Evolutionary conservation across 2,797 vertebrate genomes (phyloP), one percentile per base, ranked within the genome.

Genomic region (Clarias pachynema): DNA sequence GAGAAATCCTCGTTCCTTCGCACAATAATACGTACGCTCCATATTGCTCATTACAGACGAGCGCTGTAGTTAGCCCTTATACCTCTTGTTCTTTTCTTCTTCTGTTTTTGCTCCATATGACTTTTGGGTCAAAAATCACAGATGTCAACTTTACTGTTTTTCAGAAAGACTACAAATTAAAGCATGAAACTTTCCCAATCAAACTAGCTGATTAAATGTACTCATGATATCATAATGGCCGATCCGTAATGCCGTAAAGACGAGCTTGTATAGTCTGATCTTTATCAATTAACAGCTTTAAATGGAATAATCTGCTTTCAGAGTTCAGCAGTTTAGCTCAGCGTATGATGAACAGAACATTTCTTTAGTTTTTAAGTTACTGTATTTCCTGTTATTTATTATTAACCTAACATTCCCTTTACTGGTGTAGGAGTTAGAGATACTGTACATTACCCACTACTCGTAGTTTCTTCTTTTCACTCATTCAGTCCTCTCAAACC

Each of bases 1-100:
- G 31, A 60, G 75, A 80, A 80, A 65, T 49, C 59, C 78, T 65
- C 59, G 7, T 49, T 49, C 78, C 77, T 49, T 44, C n/a, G 29
- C 37, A 49, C 60, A 80, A 65, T 65, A 20, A 26, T 5, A 1
- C 12, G 12, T 7, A 24, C 31, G 57, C 16, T 62, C 31, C 57
- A 40, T 79, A 40, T 62, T 16, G 60, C 37, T 29, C 29, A 65
- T 65, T 65, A 44, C 78, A 44, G 60, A 65, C 4, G 60, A 80
- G 78, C 37, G 0, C n/a, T 65, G 60, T 18, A 18, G 60, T 63
- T 63, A 79, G 34, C 59, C 31, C 5, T 8, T 79, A 44, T 10
- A 18, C 37, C 60, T 63, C 37, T 2, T 62, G 1, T 44, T 16
- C 4, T 77, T 57, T 22, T 40, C 8, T 16, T 63, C 16, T 24